Evolutionary conservation across 2,113 vertebrate genomes (phyloP).

Genomic region (Butastur rufipennis): DNA sequence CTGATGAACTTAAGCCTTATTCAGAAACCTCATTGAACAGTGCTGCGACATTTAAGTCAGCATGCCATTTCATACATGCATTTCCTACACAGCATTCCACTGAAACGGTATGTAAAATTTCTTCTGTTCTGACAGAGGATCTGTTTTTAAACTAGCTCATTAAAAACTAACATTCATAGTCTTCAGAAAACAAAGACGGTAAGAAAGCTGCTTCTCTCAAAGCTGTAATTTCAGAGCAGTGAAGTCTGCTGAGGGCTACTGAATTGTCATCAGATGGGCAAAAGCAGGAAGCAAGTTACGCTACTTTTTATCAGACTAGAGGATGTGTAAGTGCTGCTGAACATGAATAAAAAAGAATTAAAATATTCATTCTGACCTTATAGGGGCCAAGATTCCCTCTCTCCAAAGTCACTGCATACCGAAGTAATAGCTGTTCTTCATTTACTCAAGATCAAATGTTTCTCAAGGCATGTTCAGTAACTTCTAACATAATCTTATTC

Average conservation of each 20-base stretch:
- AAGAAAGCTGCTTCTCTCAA: slow-evolving; percentile 1
- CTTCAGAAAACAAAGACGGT: background rate
- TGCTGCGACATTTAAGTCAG: background rate
- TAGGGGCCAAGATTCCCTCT: slow-evolving; percentile 30
- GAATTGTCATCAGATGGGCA: slow-evolving; percentile 13
- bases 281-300: slow-evolving; percentile 16
- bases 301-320: background rate
- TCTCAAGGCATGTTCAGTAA: slow-evolving; percentile 10
- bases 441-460: background rate
- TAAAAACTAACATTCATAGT: background rate
- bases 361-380: slow-evolving; percentile 65
- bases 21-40: background rate
- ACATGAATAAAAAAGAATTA: background rate
- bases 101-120: background rate
- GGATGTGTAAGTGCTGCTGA: background rate
- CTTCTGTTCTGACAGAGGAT: background rate
- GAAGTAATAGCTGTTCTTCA: slow-evolving; percentile 17
- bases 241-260: background rate
- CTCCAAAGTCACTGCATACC: slow-evolving; percentile 40
- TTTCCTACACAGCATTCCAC: background rate
- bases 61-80: background rate
- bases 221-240: background rate
- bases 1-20: background rate
- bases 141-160: background rate
- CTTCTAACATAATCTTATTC: slow-evolving; percentile 12